These are phyloP conservation scores for Cantharis rustica DNA, from an alignment of 2,888 invertebrate genomes.

Conservation along the genomic window DNA sequence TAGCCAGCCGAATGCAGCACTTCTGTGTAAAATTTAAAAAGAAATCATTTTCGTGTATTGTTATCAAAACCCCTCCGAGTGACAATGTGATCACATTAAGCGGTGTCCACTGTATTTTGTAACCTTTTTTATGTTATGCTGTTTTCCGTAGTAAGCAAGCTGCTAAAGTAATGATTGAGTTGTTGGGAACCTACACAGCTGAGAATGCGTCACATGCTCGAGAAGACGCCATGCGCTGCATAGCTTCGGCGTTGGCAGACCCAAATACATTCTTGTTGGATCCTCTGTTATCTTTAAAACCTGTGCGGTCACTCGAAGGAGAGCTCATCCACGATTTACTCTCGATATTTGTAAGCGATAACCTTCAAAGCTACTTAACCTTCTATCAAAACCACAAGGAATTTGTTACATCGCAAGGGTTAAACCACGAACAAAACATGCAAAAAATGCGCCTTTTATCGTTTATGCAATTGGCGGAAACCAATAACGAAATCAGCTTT, in stretches of 20 bases:
- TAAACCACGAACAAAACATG: slow-evolving; percentile 93
- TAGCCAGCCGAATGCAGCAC: too few relatives aligned
- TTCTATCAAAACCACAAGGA: slow-evolving; percentile 94
- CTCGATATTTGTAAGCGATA: slow-evolving; percentile 93
- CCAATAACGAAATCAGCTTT: slow-evolving; percentile 90
- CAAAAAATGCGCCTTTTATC: slow-evolving; percentile 96
- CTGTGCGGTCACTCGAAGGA: slow-evolving; percentile 93
- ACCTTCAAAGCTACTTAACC: slow-evolving; percentile 85
- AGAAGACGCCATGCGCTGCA: slow-evolving; percentile 96
- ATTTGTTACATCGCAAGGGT: slow-evolving; percentile 80
- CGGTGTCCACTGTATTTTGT: too few relatives aligned
- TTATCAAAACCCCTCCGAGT: too few relatives aligned
- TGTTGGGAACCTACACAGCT: slow-evolving; percentile 94
- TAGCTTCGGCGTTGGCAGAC: slow-evolving; percentile 92
- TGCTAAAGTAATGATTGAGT: slow-evolving; percentile 95
- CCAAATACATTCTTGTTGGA: slow-evolving; percentile 95
- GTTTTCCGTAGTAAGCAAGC: slow-evolving; percentile 76
- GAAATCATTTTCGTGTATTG: too few relatives aligned
- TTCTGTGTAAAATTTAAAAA: too few relatives aligned
- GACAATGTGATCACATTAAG: too few relatives aligned
- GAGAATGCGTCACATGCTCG: slow-evolving; percentile 96
- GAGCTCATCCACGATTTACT: slow-evolving; percentile 93
- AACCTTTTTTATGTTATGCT: slow-evolving; percentile 6
- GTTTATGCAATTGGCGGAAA: slow-evolving; percentile 97
- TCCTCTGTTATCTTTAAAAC: slow-evolving; percentile 89